Percentiles rank a stretch among this genome's conserved stretches.
Conservation (phyloP, 2,113 vertebrate genomes). For the Proterorhinus semilunaris region DNA sequence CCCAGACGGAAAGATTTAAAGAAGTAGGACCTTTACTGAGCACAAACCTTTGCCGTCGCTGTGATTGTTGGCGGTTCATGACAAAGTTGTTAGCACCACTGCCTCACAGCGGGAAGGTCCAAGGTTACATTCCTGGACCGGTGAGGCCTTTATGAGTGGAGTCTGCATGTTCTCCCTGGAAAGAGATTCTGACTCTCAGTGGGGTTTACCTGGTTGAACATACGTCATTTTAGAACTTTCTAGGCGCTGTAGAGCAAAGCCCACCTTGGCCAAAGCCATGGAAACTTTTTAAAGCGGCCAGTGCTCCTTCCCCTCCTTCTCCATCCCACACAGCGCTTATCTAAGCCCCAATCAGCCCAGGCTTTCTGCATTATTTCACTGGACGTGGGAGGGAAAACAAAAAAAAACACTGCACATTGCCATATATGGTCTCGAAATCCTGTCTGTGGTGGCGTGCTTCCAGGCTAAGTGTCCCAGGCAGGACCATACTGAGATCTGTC, state of each 20-base stretch:
- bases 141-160: no score
- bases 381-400: conserved; percentile 14
- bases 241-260: neutral
- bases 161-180: no score
- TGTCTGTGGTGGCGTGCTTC: conserved; percentile 53
- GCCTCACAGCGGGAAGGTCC: no score
- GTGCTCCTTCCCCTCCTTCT: neutral
- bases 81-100: no score
- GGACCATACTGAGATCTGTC: conserved; percentile 18
- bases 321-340: neutral
- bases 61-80: neutral
- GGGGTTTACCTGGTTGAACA: no score
- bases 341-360: conserved; percentile 11
- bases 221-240: neutral
- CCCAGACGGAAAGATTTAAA: neutral
- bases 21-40: neutral
- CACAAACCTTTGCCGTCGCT: neutral
- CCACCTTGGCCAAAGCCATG: neutral
- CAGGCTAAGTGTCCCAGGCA: conserved; percentile 66
- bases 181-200: no score
- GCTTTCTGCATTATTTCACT: conserved; percentile 28
- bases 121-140: no score
- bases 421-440: conserved; percentile 70
- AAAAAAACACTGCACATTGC: conserved; percentile 39
- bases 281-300: neutral